Conservation (phyloP, 2,797 vertebrate species). For the Pygocentrus nattereri region DNA sequence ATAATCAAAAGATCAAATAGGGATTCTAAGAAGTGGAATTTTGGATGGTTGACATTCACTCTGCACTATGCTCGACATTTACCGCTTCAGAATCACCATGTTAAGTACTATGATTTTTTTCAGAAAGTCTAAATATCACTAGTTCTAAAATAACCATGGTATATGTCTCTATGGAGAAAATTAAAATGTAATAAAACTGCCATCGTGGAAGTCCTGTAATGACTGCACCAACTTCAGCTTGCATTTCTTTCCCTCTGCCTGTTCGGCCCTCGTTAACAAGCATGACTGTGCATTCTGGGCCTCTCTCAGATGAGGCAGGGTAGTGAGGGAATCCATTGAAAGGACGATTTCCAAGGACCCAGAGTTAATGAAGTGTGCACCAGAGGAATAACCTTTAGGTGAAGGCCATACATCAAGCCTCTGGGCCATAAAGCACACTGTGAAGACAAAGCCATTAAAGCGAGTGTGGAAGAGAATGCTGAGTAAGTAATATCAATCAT, state of each 20-base stretch:
- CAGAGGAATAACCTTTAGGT: conserved; percentile 78
- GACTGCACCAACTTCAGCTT: neutral
- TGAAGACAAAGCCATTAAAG: conserved; percentile 76
- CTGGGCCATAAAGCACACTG: conserved; percentile 74
- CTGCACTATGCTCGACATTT: too few relatives aligned
- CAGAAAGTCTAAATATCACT: too few relatives aligned
- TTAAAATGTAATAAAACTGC: neutral
- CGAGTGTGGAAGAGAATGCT: conserved; percentile 63
- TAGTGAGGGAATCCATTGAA: conserved; percentile 36
- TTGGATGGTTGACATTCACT: too few relatives aligned
- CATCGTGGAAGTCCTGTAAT: neutral
- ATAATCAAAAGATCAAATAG: too few relatives aligned
- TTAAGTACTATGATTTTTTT: too few relatives aligned
- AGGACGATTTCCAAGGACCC: conserved; percentile 38
- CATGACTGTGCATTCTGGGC: conserved; percentile 50
- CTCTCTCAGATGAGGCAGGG: conserved; percentile 27
- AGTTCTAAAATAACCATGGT: neutral
- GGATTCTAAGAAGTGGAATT: too few relatives aligned
- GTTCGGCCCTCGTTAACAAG: conserved; percentile 35
- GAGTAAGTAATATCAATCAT: conserved; percentile 79
- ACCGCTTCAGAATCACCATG: too few relatives aligned
- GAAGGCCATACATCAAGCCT: conserved; percentile 74
- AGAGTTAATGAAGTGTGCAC: conserved; percentile 78
- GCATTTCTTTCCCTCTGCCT: neutral
- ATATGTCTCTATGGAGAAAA: neutral